These are phyloP conservation scores for Callospermophilus lateralis DNA, from an alignment of 2,113 vertebrate genomes.

Conservation along the genomic window DNA sequence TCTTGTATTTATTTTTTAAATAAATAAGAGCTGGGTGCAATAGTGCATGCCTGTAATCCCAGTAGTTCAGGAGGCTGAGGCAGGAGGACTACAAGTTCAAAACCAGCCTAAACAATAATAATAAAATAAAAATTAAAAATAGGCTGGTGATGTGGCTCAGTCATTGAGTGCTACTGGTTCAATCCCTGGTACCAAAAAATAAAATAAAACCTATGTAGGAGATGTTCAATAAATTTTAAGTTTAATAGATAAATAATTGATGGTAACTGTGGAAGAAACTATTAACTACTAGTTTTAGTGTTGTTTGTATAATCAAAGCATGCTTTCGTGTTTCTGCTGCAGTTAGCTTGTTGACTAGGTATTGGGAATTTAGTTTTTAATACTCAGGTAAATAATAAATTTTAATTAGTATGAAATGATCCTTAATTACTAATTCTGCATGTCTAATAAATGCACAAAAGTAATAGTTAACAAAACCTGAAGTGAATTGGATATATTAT, in stretches of 20 bases:
- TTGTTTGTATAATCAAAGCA: conserved; percentile 12
- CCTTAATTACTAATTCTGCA: conserved; percentile 19
- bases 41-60: too few relatives aligned
- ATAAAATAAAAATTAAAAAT: too few relatives aligned
- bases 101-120: too few relatives aligned
- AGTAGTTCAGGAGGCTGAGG: too few relatives aligned
- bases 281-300: background rate
- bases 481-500: conserved; percentile 25
- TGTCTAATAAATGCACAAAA: conserved; percentile 27
- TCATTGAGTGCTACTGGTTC: too few relatives aligned
- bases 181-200: too few relatives aligned
- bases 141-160: too few relatives aligned
- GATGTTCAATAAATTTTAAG: background rate
- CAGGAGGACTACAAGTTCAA: too few relatives aligned
- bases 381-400: conserved; percentile 39
- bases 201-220: background rate
- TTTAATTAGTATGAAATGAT: background rate
- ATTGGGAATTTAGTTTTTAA: conserved; percentile 19
- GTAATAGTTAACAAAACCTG: conserved; percentile 5
- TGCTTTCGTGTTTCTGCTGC: conserved; percentile 10
- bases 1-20: conserved; percentile 3
- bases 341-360: conserved; percentile 1
- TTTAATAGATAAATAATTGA: conserved; percentile 19
- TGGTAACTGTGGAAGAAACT: background rate
- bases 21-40: too few relatives aligned